Evolutionary conservation across 2,113 vertebrate genomes (phyloP).

Genomic region (Callopanchax toddi): DNA sequence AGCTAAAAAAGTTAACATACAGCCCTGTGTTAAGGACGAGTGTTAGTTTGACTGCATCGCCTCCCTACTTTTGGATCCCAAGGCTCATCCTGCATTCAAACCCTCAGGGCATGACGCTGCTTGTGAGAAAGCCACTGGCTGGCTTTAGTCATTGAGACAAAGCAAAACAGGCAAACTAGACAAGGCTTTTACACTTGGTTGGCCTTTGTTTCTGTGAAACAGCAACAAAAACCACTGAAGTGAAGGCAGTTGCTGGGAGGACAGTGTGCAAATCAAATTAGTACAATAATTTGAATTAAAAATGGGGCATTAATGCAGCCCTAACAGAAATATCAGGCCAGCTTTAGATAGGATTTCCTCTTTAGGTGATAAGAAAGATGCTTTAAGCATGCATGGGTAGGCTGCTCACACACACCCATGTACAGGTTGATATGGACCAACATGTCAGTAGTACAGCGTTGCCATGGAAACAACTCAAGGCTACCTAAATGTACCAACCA

Average conservation of each 20-base stretch:
- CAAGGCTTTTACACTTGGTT: constrained; percentile 55
- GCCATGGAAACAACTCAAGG: constrained; percentile 78
- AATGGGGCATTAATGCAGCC: constrained; percentile 1
- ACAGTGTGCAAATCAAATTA: constrained; percentile 8
- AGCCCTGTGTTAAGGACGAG: no score
- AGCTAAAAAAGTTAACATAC: no score
- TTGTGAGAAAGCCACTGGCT: constrained; percentile 44
- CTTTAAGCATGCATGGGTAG: constrained; percentile 15
- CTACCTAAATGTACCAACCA: constrained; percentile 55
- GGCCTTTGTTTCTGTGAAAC: constrained; percentile 42
- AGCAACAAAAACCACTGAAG: constrained; percentile 36
- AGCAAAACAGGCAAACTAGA: constrained; percentile 64
- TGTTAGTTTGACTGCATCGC: no score
- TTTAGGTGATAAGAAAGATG: background rate
- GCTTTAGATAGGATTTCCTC: no score
- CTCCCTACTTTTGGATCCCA: constrained; percentile 32
- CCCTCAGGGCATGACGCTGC: constrained; percentile 38
- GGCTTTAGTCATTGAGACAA: constrained; percentile 59
- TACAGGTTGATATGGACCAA: constrained; percentile 52
- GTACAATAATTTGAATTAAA: constrained; percentile 5
- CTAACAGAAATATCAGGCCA: background rate
- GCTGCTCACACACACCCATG: constrained; percentile 31
- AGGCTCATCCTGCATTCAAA: constrained; percentile 58
- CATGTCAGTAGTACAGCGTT: constrained; percentile 62
- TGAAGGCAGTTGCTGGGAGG: constrained; percentile 27